These are phyloP conservation scores for Macquaria ambigua DNA, from an alignment of 2,113 vertebrate species.

Conservation along the genomic window DNA sequence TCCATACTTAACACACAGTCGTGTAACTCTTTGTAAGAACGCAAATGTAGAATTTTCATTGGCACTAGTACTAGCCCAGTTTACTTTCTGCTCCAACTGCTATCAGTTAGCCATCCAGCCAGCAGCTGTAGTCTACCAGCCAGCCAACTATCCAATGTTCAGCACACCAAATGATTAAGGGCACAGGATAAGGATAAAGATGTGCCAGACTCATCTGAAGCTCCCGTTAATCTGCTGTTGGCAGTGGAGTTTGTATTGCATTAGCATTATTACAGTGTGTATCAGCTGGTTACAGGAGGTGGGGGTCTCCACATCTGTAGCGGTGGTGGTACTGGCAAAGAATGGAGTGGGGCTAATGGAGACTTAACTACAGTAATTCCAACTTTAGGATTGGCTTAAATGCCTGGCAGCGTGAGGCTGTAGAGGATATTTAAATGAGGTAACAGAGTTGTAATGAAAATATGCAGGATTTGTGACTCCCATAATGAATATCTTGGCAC, in stretches of 20 bases:
- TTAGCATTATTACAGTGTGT: constrained; percentile 58
- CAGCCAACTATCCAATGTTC: constrained; percentile 14
- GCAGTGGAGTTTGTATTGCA: constrained; percentile 33
- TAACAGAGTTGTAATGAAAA: constrained; percentile 28
- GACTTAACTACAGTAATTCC: constrained; percentile 37
- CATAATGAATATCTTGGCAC: constrained; percentile 22
- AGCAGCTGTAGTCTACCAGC: constrained; percentile 22
- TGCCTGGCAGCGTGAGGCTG: constrained; percentile 6
- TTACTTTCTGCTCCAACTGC: constrained; percentile 9
- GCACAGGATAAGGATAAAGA: constrained; percentile 53
- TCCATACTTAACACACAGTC: too few relatives aligned
- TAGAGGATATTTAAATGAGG: constrained; percentile 16
- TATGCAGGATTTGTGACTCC: constrained; percentile 34
- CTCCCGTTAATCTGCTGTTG: constrained; percentile 58
- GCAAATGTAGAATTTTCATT: background rate
- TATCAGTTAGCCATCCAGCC: constrained; percentile 10
- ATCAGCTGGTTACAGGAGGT: constrained; percentile 32
- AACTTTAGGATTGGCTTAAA: constrained; percentile 30
- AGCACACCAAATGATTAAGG: constrained; percentile 52
- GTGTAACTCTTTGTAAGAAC: background rate
- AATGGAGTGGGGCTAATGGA: constrained; percentile 14
- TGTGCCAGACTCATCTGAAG: constrained; percentile 47
- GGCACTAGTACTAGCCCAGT: background rate
- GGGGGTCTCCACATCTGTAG: constrained; percentile 13
- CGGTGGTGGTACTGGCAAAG: background rate